Evolutionary conservation across 2,113 vertebrate species (phyloP).

Genomic region (Chaetura pelagica): DNA sequence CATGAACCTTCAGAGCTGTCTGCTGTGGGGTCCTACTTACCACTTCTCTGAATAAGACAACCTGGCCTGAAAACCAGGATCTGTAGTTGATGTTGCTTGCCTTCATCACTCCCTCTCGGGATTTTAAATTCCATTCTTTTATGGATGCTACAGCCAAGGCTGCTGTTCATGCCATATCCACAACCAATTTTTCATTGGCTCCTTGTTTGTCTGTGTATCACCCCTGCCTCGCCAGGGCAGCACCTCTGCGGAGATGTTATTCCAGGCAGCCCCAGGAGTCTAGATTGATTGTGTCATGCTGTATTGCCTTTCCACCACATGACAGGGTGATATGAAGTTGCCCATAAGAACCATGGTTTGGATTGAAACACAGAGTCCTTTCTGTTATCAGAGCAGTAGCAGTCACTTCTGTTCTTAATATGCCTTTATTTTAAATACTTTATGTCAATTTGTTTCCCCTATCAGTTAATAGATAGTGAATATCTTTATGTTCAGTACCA

Average conservation of each 20-base stretch:
- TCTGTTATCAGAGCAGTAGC: not conserved
- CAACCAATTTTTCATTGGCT: not conserved
- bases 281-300: not conserved
- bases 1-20: not conserved
- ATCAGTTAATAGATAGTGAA: not conserved
- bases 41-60: not conserved
- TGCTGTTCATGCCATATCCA: not conserved
- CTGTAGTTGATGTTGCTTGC: not conserved
- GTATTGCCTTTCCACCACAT: not conserved
- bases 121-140: not conserved
- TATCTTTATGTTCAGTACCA: not conserved
- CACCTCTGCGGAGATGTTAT: rapidly evolving
- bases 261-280: not conserved
- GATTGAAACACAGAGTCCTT: not conserved
- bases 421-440: not conserved
- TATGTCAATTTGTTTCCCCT: not conserved
- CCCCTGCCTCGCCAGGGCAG: not conserved
- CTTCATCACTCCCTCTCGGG: not conserved
- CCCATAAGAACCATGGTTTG: rapidly evolving
- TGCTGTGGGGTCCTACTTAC: not conserved
- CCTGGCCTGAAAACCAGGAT: not conserved
- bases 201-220: not conserved
- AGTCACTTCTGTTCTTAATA: not conserved
- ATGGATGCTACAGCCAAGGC: not conserved
- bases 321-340: not conserved